Conservation (phyloP, 2,888 invertebrate genomes). For the Nomada goodeniana region DNA sequence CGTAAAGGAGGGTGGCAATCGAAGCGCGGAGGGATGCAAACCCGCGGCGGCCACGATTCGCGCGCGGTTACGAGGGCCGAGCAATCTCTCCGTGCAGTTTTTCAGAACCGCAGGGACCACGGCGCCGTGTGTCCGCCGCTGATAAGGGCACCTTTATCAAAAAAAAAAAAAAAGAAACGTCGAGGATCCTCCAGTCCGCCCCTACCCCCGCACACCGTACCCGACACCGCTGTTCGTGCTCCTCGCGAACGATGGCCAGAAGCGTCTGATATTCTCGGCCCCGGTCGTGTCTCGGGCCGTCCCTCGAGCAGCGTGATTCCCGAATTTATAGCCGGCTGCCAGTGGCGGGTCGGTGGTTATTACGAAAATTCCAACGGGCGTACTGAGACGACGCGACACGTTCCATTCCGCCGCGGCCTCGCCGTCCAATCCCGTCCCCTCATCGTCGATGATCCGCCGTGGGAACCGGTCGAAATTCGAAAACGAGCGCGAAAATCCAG, state of each 20-base stretch:
- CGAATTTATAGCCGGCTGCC: constrained; percentile 44
- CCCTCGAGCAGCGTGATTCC: constrained; percentile 45
- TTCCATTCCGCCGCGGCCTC: no score
- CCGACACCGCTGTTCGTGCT: background rate
- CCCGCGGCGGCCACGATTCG: constrained; percentile 39
- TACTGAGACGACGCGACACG: constrained; percentile 13
- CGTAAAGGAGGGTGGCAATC: constrained; percentile 68
- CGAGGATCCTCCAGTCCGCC: background rate
- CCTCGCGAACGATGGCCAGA: constrained; percentile 2
- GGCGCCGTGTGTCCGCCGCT: constrained; percentile 46
- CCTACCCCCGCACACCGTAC: background rate
- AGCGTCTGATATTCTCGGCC: constrained; percentile 37
- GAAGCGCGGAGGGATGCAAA: constrained; percentile 64
- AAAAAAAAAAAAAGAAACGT: constrained; percentile 2
- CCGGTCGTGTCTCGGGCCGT: background rate
- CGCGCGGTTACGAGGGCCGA: constrained; percentile 56
- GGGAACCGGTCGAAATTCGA: constrained; percentile 70
- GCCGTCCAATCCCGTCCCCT: background rate
- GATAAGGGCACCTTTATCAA: constrained; percentile 66
- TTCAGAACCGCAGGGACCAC: constrained; percentile 38
- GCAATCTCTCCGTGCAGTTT: constrained; percentile 58
- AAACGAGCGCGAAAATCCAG: constrained; percentile 80
- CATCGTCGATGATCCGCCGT: constrained; percentile 4
- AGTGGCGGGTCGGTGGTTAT: constrained; percentile 24
- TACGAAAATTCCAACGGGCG: constrained; percentile 55